These are phyloP conservation scores for Augochlora pura DNA, from an alignment of 1,140 invertebrate species.

Conservation along the genomic window DNA sequence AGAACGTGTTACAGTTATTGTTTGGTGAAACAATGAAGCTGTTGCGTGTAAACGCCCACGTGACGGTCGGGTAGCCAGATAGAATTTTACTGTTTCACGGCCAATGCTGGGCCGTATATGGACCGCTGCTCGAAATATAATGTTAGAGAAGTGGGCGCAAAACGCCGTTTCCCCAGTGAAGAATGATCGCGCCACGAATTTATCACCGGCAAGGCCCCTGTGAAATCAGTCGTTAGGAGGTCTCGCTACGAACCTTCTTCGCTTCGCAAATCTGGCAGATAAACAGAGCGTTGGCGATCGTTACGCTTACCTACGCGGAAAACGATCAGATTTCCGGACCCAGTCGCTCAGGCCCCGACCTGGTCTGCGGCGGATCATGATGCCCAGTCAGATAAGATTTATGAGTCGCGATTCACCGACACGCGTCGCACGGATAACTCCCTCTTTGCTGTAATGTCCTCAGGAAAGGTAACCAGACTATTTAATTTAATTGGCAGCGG, in stretches of 20 bases:
- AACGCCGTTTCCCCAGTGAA: conserved; percentile 39
- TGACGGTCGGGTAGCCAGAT: conserved; percentile 24
- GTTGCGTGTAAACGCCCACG: conserved; percentile 38
- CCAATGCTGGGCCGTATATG: conserved; percentile 40
- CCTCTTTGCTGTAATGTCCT: too few relatives aligned
- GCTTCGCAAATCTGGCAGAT: not conserved
- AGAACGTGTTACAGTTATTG: conserved; percentile 52
- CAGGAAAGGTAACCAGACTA: too few relatives aligned
- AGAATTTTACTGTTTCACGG: conserved; percentile 50
- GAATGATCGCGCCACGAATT: conserved; percentile 33
- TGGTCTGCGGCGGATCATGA: not conserved
- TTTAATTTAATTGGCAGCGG: too few relatives aligned
- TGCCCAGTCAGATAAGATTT: conserved; percentile 20
- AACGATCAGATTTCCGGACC: conserved; percentile 41
- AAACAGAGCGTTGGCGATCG: conserved; percentile 26
- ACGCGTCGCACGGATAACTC: not conserved
- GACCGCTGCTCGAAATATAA: conserved; percentile 36
- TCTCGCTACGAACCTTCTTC: conserved; percentile 9
- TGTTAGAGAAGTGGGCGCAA: conserved; percentile 40
- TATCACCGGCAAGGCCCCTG: conserved; percentile 9
- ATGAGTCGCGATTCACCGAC: not conserved
- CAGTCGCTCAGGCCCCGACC: not conserved
- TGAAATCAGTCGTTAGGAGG: conserved; percentile 39
- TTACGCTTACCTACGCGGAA: conserved; percentile 37
- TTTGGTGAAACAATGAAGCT: conserved; percentile 50